Base-by-base conservation (phyloP, 1,140 invertebrate species). In the Arion vulgaris region DNA sequence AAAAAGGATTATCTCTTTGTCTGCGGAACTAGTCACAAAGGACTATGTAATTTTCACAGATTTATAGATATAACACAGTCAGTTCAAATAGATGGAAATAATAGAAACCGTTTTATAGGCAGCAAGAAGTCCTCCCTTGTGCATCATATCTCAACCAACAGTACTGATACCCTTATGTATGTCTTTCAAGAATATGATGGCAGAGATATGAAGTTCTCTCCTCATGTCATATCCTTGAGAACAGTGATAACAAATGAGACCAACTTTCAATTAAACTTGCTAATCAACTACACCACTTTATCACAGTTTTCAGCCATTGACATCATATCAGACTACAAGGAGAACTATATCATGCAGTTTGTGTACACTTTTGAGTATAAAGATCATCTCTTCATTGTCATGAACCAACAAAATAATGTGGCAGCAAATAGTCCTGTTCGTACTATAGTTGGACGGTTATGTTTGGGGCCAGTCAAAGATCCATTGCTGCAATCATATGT, bases 111-210 rank as follows among this genome's bases (percentile, higher is more conserved):
- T 83, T 82, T 85, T 38, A 51, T 87, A 36, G 85, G 85, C 17
- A 85, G 86, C 53, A 74, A 69, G 72, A 83, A 77, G 49, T 86
- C 85, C 5, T 81, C 84, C n/a, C 53, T 85, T 17, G 85, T 85
- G 2, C 74, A 84, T 39, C 83, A 85, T 76, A 11, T 36, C 1
- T 17, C 73, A 74, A 73, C 23, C 51, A 77, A 17, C 39, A 38
- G 15, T 19, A 38, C 0, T 13, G 66, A 81, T 38, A 51, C 74
- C 19, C 53, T 85, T 51, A 28, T 87, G 0, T 86, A 84, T 77
- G 86, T 84, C 45, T 85, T 84, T 34, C 82, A 85, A n/a, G 85
- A 86, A 19, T 86, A 85, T 80, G 86, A 87, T 75, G 51, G 80
- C 5, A 71, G 74, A 11, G 81, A 79, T 23, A 19, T 75, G 23